Evolutionary conservation across 2,888 invertebrate species (phyloP).

Genomic region (Lasioglossum lativentre): DNA sequence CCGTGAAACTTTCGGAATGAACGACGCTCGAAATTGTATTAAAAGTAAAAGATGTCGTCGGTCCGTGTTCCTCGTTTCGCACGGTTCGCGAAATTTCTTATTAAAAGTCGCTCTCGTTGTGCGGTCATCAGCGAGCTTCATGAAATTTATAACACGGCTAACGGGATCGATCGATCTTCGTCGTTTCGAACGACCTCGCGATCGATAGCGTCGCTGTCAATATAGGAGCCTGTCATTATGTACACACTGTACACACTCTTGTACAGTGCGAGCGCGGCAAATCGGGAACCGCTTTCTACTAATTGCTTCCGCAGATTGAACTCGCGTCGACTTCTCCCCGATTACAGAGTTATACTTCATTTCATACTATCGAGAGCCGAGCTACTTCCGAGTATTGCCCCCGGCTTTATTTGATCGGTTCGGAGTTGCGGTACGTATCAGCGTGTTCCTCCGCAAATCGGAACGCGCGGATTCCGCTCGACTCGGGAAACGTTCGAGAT

Average conservation of each 20-base stretch:
- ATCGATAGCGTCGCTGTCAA: constrained; percentile 24
- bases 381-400: constrained; percentile 46
- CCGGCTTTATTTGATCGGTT: constrained; percentile 36
- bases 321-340: constrained; percentile 48
- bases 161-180: not conserved
- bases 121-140: not conserved
- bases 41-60: not conserved
- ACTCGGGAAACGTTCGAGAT: not conserved
- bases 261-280: constrained; percentile 29
- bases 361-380: constrained; percentile 27
- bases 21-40: not conserved
- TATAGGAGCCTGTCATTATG: constrained; percentile 31
- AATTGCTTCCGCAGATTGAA: constrained; percentile 68
- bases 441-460: not conserved
- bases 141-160: not conserved
- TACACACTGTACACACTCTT: constrained; percentile 27
- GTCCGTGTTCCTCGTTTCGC: not conserved
- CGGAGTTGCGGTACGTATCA: constrained; percentile 18
- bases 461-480: not conserved
- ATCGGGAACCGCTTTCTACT: constrained; percentile 69
- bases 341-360: constrained; percentile 41
- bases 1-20: constrained; percentile 1
- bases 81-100: not conserved
- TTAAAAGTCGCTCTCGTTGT: not conserved
- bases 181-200: constrained; percentile 32